These are phyloP conservation scores for Ceriagrion tenellum DNA, from an alignment of 2,888 invertebrate species.

Conservation along the genomic window DNA sequence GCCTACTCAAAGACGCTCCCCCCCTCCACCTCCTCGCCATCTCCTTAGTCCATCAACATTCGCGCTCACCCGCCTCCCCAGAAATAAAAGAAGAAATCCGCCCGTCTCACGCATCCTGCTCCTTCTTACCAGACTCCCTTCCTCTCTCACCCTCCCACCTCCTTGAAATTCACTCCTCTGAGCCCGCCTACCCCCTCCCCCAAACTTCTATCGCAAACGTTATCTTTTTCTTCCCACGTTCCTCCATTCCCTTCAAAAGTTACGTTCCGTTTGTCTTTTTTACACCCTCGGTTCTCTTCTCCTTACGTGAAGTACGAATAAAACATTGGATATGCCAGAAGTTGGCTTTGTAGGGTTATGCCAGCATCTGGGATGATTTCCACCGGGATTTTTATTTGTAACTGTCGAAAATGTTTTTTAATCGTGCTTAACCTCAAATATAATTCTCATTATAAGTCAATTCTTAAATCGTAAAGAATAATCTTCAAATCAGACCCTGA, in stretches of 20 bases:
- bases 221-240: neutral
- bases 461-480: too few species aligned
- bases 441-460: too few species aligned
- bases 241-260: neutral
- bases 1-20: too few species aligned
- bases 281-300: neutral
- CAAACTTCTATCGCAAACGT: neutral
- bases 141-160: neutral
- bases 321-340: neutral
- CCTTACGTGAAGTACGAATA: neutral
- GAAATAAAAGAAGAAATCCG: neutral
- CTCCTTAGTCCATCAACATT: conserved; percentile 2
- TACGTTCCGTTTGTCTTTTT: neutral
- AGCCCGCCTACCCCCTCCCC: neutral
- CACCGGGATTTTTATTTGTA: neutral
- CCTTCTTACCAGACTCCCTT: neutral
- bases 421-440: too few species aligned
- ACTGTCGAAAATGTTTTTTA: too few species aligned
- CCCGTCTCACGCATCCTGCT: neutral
- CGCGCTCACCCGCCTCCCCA: neutral
- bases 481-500: too few species aligned
- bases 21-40: too few species aligned
- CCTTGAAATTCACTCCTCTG: neutral
- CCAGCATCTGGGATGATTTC: neutral
- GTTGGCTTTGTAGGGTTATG: neutral